Percentiles rank a stretch among this genome's conserved stretches.
Conservation (phyloP, 1,140 invertebrate species). For the Paraescarpia echinospica region DNA sequence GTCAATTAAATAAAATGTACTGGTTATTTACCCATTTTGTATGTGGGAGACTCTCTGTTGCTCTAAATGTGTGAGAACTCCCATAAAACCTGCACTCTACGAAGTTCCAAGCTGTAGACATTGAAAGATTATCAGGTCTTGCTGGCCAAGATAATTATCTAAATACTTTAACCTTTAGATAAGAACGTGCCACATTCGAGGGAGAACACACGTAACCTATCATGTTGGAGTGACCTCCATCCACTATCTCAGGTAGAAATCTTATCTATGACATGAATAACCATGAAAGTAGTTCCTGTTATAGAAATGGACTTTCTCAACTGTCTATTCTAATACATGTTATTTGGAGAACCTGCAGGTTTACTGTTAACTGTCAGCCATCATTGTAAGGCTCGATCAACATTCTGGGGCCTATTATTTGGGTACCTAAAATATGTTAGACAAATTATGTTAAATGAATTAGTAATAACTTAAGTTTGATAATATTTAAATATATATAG, state of each 20-base stretch:
- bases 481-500: no score
- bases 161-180: neutral
- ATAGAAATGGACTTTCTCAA: neutral
- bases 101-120: neutral
- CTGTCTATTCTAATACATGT: neutral
- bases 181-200: slow-evolving; percentile 23
- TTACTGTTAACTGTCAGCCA: neutral
- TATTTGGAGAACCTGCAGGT: neutral
- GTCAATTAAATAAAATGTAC: no score
- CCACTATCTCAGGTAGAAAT: neutral
- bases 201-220: neutral
- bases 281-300: neutral
- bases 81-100: neutral
- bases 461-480: no score
- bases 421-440: no score
- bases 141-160: neutral
- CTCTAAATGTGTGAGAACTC: no score
- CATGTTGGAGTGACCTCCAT: slow-evolving; percentile 14
- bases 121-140: neutral
- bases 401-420: no score
- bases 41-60: no score
- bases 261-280: neutral
- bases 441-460: no score
- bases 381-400: no score
- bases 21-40: no score